Conservation (phyloP, 2,113 vertebrate species). For the Ciconia stormi region DNA sequence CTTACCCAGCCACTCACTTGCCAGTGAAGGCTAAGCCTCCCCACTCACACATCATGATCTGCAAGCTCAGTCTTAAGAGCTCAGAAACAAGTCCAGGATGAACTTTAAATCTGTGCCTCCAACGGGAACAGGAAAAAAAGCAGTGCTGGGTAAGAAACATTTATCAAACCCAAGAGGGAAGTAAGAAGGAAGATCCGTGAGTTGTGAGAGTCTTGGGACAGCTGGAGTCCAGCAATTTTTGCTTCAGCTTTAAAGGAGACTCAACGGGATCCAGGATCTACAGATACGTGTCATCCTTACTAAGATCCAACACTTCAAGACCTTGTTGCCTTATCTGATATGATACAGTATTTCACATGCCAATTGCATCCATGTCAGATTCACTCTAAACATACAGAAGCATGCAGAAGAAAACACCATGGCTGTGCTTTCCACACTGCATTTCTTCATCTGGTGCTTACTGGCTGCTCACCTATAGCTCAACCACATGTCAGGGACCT, state of each 20-base stretch:
- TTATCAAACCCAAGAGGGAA: neutral
- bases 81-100: neutral
- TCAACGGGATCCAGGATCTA: neutral
- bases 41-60: neutral
- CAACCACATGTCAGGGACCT: neutral
- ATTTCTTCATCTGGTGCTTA: neutral
- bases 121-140: neutral
- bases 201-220: neutral
- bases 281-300: neutral
- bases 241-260: neutral
- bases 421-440: neutral
- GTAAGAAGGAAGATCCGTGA: neutral
- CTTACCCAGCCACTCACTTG: neutral
- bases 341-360: neutral
- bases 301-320: neutral
- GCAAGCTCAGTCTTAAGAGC: neutral
- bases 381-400: neutral
- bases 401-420: neutral
- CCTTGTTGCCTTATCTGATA: neutral
- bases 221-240: neutral
- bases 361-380: neutral
- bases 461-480: neutral
- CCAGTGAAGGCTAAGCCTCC: neutral
- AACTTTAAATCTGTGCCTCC: neutral
- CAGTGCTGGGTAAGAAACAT: neutral